A percentile compares a stretch with the other conserved stretches of the same genome.
phyloP scores from a whole-genome alignment of 2,113 vertebrate species.

The Rhynchomys soricoides region DNA sequence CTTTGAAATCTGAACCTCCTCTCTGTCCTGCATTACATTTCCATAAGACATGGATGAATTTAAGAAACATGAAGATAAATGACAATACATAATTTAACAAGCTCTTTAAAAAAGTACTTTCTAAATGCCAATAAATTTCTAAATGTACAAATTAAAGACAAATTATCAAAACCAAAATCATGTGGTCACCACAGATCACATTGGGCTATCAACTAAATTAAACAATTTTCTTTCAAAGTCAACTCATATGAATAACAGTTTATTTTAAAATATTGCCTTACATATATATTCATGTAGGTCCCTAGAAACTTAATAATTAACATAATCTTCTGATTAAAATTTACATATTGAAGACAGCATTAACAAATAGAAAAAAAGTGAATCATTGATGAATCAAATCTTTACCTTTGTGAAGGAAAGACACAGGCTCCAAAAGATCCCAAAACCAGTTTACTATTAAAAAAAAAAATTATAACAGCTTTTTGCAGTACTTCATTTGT shows the following conservation, averaged over 20 bases:
- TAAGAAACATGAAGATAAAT: neutral
- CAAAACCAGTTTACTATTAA: conserved; percentile 30
- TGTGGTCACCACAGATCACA: neutral
- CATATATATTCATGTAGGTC: conserved; percentile 45
- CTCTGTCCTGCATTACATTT: neutral
- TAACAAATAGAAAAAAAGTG: conserved; percentile 59
- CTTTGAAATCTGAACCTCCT: neutral
- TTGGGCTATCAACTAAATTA: neutral
- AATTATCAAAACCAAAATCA: neutral
- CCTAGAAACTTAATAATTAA: conserved; percentile 46
- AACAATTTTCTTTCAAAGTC: neutral
- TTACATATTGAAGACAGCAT: conserved; percentile 58
- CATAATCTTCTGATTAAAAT: conserved; percentile 72
- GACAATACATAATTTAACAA: neutral
- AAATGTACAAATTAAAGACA: neutral
- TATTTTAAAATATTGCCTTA: conserved; percentile 69
- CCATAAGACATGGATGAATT: neutral
- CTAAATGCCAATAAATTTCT: neutral
- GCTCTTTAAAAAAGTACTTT: neutral
- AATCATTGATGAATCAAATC: conserved; percentile 71
- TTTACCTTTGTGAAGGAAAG: conserved; percentile 59
- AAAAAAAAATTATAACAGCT: neutral
- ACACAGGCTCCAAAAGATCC: neutral
- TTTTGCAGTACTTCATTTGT: neutral
- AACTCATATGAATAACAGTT: conserved; percentile 63